Evolutionary conservation across 1,140 invertebrate genomes (phyloP).

Genomic region (Acarapis woodi): DNA sequence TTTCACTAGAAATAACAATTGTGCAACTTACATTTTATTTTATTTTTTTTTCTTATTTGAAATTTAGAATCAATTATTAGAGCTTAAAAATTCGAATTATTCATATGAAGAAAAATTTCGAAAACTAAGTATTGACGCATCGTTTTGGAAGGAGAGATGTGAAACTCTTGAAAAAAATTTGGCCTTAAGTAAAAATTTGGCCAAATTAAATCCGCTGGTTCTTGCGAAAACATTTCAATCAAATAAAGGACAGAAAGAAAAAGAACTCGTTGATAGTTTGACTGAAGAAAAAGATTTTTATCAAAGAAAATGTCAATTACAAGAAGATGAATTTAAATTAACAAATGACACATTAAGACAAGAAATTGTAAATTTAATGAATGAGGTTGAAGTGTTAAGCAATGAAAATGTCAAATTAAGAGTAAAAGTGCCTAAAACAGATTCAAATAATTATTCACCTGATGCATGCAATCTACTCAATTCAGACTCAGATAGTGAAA

Average conservation of each 20-base stretch:
- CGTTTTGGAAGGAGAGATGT: constrained; percentile 11
- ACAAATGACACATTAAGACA: constrained; percentile 6
- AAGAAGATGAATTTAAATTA: constrained; percentile 3
- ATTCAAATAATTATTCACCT: no score
- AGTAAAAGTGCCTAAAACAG: no score
- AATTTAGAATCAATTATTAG: constrained; percentile 20
- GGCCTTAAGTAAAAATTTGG: neutral
- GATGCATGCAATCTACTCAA: no score
- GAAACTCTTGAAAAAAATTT: constrained; percentile 5
- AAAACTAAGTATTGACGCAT: constrained; percentile 17
- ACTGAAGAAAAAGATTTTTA: constrained; percentile 2
- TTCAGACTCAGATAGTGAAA: no score
- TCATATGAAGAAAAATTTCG: constrained; percentile 18
- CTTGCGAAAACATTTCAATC: constrained; percentile 6
- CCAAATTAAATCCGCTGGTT: constrained; percentile 5
- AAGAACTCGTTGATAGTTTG: neutral
- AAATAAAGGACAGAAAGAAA: constrained; percentile 1
- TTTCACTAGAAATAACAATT: no score
- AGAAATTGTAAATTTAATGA: constrained; percentile 1
- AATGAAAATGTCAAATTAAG: no score
- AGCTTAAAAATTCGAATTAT: constrained; percentile 21
- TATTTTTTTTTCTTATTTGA: neutral
- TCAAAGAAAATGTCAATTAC: constrained; percentile 4
- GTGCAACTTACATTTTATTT: no score
- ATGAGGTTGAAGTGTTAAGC: no score